Conservation (phyloP, 2,888 invertebrate genomes). For the Meteorus colon region DNA sequence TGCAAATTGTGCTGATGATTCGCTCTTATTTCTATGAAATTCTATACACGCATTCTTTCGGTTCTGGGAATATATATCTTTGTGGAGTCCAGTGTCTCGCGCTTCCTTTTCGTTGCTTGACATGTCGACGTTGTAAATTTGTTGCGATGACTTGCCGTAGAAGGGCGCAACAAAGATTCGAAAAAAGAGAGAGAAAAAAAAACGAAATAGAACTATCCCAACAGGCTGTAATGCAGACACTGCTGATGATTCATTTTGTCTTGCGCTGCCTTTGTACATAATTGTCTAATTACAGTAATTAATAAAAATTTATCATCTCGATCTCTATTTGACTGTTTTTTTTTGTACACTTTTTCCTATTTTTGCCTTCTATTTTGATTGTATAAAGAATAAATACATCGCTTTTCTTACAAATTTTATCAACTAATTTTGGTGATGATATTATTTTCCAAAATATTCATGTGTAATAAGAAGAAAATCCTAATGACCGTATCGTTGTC, state of each 20-base stretch:
- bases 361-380: not conserved
- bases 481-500: constrained; percentile 25
- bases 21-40: constrained; percentile 16
- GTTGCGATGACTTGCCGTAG: constrained; percentile 14
- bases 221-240: constrained; percentile 42
- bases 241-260: constrained; percentile 48
- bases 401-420: not conserved
- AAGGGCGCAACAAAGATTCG: constrained; percentile 28
- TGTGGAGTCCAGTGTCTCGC: constrained; percentile 14
- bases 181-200: constrained; percentile 28
- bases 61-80: constrained; percentile 16
- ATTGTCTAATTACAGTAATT: constrained; percentile 59
- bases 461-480: constrained; percentile 1
- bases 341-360: not conserved
- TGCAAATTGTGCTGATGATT: constrained; percentile 23
- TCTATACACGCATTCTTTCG: constrained; percentile 18
- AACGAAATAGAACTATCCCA: constrained; percentile 27
- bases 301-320: constrained; percentile 52
- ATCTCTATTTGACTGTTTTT: constrained; percentile 28
- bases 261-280: constrained; percentile 62
- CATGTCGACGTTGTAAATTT: constrained; percentile 1
- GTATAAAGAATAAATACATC: not conserved
- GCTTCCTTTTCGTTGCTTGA: not conserved
- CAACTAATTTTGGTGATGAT: not conserved
- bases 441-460: not conserved